phyloP scores from a whole-genome alignment of 2,888 invertebrate genomes.

The Salticus scenicus region DNA sequence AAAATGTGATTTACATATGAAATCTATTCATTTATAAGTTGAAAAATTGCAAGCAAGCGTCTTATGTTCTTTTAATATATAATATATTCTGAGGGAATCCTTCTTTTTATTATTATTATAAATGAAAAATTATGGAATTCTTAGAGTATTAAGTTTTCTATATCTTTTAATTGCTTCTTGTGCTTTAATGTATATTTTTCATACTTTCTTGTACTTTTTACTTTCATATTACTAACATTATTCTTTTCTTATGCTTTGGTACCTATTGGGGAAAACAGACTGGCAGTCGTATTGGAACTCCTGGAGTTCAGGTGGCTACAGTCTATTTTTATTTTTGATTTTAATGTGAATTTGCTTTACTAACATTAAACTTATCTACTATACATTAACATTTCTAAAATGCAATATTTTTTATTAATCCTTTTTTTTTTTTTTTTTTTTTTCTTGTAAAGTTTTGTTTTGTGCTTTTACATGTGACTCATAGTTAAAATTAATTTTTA shows the following conservation, averaged over 20 bases:
- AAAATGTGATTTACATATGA: too few relatives aligned
- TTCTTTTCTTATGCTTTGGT: constrained; percentile 55
- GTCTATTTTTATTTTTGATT: constrained; percentile 37
- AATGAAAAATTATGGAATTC: too few relatives aligned
- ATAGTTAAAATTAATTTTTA: too few relatives aligned
- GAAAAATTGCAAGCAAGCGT: too few relatives aligned
- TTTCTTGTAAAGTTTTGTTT: too few relatives aligned
- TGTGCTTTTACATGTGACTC: too few relatives aligned
- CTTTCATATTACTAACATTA: constrained; percentile 53
- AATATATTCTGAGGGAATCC: too few relatives aligned
- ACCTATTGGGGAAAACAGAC: constrained; percentile 54
- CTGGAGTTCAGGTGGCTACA: constrained; percentile 74
- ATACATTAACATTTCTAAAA: neutral
- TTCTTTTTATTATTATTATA: too few relatives aligned
- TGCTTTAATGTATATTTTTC: neutral
- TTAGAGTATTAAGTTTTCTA: neutral
- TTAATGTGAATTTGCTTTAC: constrained; percentile 1
- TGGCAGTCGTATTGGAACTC: constrained; percentile 72
- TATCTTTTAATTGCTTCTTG: neutral
- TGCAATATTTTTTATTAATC: neutral
- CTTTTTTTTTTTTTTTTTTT: too few relatives aligned
- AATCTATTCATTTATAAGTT: too few relatives aligned
- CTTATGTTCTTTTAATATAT: too few relatives aligned
- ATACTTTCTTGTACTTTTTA: neutral
- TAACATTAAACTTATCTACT: neutral